These are phyloP conservation scores for Naso thynnoides DNA, from an alignment of 2,797 vertebrate genomes.

Conservation along the genomic window DNA sequence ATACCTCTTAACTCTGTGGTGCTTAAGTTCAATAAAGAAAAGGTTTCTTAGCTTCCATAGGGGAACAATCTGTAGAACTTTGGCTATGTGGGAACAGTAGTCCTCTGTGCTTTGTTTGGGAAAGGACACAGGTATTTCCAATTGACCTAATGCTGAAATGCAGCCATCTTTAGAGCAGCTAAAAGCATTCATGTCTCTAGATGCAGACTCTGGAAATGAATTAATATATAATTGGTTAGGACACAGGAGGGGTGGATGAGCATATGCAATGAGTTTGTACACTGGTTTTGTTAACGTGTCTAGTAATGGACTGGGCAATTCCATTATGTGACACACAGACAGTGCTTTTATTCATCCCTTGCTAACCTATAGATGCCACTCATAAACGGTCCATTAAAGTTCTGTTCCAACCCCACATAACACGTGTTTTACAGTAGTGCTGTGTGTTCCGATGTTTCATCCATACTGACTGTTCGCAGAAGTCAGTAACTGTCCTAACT, in stretches of 20 bases:
- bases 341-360: slow-evolving; percentile 41
- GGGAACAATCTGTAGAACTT: slow-evolving; percentile 33
- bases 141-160: slow-evolving; percentile 82
- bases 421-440: neutral
- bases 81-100: slow-evolving; percentile 20
- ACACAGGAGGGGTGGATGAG: slow-evolving; percentile 76
- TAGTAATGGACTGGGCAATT: slow-evolving; percentile 66
- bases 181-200: slow-evolving; percentile 80
- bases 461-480: slow-evolving; percentile 16
- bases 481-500: neutral
- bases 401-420: neutral
- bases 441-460: neutral
- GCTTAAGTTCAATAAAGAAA: slow-evolving; percentile 30
- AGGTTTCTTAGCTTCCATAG: slow-evolving; percentile 20
- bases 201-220: slow-evolving; percentile 65
- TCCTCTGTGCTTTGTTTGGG: slow-evolving; percentile 62
- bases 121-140: slow-evolving; percentile 64
- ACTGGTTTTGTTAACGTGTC: slow-evolving; percentile 38
- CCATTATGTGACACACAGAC: slow-evolving; percentile 56
- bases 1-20: slow-evolving; percentile 29
- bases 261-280: slow-evolving; percentile 67
- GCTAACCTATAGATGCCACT: slow-evolving; percentile 8
- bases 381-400: slow-evolving; percentile 13
- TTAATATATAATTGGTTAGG: slow-evolving; percentile 76
- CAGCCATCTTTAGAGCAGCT: slow-evolving; percentile 69